Evolutionary conservation across 2,888 invertebrate genomes (phyloP), one percentile per base, ranked within the genome.

Genomic region (Pseudococcus longispinus): DNA sequence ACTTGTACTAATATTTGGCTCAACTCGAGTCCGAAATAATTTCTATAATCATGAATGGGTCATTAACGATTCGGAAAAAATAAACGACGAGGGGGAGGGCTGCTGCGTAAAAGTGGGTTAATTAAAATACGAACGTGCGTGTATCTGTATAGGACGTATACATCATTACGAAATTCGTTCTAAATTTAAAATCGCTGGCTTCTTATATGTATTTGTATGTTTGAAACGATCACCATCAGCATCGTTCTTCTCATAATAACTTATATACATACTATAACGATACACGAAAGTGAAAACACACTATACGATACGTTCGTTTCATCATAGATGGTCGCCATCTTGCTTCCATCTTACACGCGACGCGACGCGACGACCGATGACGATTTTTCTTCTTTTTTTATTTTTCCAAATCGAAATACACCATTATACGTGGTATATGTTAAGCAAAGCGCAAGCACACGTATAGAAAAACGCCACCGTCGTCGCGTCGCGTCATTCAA

Each of bases 71-170:
- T 70, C 26, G 70, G 18, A 70, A 29, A 29, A 65, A 65, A 23
- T 15, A 15, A 65, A 65, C 11, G 65, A 2, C 0, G 23, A 4
- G 60, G 1, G 20, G 9, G 20, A 18, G 60, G 65, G 65, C 65
- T 26, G 65, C 23, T 65, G 26, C 65, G 65, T 26, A 65, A 32
- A 74, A 74, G 32, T 74, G 74, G 74, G 74, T 74, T 74, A 74
- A 74, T 74, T 74, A 74, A 74, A 74, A 74, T 74, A 74, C 74
- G 74, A 74, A 74, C 74, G 74, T 74, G 37, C 74, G 65, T 65
- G 65, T 65, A 32, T n/a, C 32, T 74, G 51, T n/a, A 51, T 51
- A 51, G n/a, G 51, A 51, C 51, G 51, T 51, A 51, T 51, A n/a
- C 51, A 51, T 51, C 51, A 51, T 51, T 74, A 37, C 74, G 74